Evolutionary conservation across 1,140 invertebrate species (phyloP).

Genomic region (Plutomurus gul): DNA sequence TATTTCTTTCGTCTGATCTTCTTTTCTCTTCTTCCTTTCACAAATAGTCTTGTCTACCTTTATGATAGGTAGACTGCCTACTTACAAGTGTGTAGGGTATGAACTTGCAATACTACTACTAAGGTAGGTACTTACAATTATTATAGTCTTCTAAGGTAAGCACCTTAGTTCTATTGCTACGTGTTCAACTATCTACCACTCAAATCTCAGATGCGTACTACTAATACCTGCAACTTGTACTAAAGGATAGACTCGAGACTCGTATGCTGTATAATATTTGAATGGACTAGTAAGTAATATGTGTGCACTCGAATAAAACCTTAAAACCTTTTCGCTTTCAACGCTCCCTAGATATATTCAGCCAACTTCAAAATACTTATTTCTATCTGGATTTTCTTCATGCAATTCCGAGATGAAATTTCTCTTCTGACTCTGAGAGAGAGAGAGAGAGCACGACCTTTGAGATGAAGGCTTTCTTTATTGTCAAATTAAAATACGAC

Average conservation of each 20-base stretch:
- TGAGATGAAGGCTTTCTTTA: constrained; percentile 15
- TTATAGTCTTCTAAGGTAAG: not conserved
- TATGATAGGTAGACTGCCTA: too few relatives aligned
- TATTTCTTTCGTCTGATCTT: constrained; percentile 3
- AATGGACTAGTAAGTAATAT: not conserved
- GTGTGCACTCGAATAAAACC: not conserved
- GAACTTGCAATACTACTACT: too few relatives aligned
- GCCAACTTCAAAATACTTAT: not conserved
- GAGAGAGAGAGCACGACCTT: not conserved
- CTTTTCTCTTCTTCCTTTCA: not conserved
- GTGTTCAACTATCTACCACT: too few relatives aligned
- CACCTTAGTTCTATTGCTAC: not conserved
- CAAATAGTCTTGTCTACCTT: not conserved
- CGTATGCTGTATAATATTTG: too few relatives aligned
- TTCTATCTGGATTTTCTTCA: not conserved
- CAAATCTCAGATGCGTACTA: not conserved
- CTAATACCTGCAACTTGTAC: too few relatives aligned
- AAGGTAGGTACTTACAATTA: too few relatives aligned
- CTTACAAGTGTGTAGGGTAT: too few relatives aligned
- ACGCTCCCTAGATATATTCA: not conserved
- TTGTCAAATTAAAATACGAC: constrained; percentile 39
- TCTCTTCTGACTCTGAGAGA: not conserved
- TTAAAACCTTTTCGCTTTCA: not conserved
- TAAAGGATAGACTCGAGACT: too few relatives aligned
- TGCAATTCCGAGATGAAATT: not conserved